These are phyloP conservation scores for Plestiodon gilberti DNA, from an alignment of 2,113 vertebrate species.

Conservation along the genomic window DNA sequence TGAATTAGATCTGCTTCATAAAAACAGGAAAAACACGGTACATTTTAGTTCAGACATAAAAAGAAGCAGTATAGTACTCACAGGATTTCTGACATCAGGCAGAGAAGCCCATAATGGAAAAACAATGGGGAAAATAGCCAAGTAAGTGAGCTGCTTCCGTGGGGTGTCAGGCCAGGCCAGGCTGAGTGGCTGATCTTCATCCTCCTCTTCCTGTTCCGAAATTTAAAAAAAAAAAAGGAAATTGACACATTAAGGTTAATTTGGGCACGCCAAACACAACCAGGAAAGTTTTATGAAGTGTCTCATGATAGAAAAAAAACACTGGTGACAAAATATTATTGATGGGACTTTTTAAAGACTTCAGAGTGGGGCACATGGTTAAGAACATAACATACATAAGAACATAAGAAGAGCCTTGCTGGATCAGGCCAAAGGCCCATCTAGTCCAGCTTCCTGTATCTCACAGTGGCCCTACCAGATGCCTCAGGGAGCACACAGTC, in stretches of 20 bases:
- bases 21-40: background rate
- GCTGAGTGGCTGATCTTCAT: conserved; percentile 92
- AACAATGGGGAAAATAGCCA: conserved; percentile 90
- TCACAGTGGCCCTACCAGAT: too few species aligned
- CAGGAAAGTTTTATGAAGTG: background rate
- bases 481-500: too few species aligned
- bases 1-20: background rate
- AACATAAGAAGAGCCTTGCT: too few species aligned
- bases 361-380: too few species aligned
- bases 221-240: conserved; percentile 43
- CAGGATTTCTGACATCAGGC: conserved; percentile 93
- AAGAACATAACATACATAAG: too few species aligned
- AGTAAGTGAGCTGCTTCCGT: conserved; percentile 88
- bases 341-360: too few species aligned
- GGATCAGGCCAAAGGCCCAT: too few species aligned
- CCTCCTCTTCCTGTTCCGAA: conserved; percentile 79
- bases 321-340: accelerated
- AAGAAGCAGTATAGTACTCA: conserved; percentile 67
- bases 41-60: background rate
- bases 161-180: conserved; percentile 90
- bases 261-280: background rate
- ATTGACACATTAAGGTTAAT: background rate
- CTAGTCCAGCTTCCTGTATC: too few species aligned
- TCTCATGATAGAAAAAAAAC: accelerated
- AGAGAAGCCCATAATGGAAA: conserved; percentile 91